These are phyloP conservation scores for Pagrus major DNA, from an alignment of 2,113 vertebrate genomes.

Conservation along the genomic window DNA sequence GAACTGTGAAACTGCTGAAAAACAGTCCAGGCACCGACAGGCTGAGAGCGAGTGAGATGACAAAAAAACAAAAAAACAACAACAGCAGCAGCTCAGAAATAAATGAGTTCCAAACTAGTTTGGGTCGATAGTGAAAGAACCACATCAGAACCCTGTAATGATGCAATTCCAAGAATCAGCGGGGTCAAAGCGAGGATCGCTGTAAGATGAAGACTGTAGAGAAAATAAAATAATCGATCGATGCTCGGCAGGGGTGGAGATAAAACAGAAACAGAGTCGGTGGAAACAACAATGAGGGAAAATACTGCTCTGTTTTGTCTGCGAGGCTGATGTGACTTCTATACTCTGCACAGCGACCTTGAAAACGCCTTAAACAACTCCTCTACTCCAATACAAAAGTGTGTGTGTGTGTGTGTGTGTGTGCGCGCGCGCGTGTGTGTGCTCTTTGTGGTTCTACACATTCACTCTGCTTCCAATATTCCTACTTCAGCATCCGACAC, in stretches of 20 bases:
- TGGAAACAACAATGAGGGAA: background rate
- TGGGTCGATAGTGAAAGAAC: slow-evolving; percentile 22
- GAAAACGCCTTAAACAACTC: slow-evolving; percentile 16
- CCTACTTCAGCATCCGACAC: slow-evolving; percentile 29
- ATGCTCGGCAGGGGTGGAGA: background rate
- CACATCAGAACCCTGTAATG: slow-evolving; percentile 21
- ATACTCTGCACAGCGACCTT: slow-evolving; percentile 22
- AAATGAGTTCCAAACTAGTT: slow-evolving; percentile 24
- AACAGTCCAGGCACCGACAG: background rate
- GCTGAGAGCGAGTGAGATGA: slow-evolving; percentile 1
- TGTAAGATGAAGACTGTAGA: slow-evolving; percentile 30
- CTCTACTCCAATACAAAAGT: background rate
- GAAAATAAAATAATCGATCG: slow-evolving; percentile 9
- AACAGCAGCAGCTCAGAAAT: slow-evolving; percentile 18
- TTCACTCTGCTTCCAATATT: background rate
- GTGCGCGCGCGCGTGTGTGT: slow-evolving; percentile 15
- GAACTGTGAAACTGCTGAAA: background rate
- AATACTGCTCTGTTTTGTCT: slow-evolving; percentile 9
- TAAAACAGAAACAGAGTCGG: slow-evolving; percentile 1
- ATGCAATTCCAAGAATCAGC: slow-evolving; percentile 46
- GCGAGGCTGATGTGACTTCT: slow-evolving; percentile 9
- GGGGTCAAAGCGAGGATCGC: slow-evolving; percentile 24
- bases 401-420: slow-evolving; percentile 20
- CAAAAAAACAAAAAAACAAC: background rate
- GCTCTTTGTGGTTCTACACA: slow-evolving; percentile 38